Conservation (phyloP, 2,888 invertebrate genomes). For the Stegana nigrithorax region DNA sequence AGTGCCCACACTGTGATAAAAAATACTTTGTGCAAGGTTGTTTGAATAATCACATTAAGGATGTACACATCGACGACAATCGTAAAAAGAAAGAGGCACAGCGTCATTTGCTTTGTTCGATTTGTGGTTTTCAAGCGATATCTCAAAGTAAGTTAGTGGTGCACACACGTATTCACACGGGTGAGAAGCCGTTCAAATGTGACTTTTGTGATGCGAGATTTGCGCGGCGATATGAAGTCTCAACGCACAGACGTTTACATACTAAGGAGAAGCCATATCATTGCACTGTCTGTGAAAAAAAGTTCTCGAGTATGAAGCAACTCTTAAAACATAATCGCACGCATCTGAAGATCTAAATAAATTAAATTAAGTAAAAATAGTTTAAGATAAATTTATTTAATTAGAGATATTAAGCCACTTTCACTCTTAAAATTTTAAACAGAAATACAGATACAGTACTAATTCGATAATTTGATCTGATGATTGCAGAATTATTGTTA, state of each 20-base stretch:
- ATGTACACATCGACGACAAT: conserved; percentile 49
- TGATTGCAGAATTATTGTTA: no score
- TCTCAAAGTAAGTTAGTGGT: conserved; percentile 75
- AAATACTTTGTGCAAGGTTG: conserved; percentile 55
- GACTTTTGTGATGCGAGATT: conserved; percentile 70
- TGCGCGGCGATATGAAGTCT: conserved; percentile 72
- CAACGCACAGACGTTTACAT: conserved; percentile 75
- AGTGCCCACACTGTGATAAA: conserved; percentile 73
- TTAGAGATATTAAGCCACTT: no score
- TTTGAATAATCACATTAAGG: conserved; percentile 50
- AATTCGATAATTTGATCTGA: no score
- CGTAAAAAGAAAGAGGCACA: conserved; percentile 59
- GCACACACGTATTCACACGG: conserved; percentile 77
- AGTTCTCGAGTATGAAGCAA: conserved; percentile 68
- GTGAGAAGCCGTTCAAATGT: conserved; percentile 72
- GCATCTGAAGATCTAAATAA: no score
- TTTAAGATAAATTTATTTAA: no score
- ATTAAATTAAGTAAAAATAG: no score
- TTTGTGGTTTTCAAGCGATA: conserved; percentile 73
- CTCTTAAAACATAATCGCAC: conserved; percentile 73
- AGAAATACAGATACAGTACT: no score
- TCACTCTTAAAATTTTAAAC: no score
- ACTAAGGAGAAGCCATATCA: conserved; percentile 76
- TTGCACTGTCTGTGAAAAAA: conserved; percentile 74
- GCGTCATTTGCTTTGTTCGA: conserved; percentile 72